Conservation (phyloP, 23 tunicate genomes). For the Phallusia fumigata region DNA sequence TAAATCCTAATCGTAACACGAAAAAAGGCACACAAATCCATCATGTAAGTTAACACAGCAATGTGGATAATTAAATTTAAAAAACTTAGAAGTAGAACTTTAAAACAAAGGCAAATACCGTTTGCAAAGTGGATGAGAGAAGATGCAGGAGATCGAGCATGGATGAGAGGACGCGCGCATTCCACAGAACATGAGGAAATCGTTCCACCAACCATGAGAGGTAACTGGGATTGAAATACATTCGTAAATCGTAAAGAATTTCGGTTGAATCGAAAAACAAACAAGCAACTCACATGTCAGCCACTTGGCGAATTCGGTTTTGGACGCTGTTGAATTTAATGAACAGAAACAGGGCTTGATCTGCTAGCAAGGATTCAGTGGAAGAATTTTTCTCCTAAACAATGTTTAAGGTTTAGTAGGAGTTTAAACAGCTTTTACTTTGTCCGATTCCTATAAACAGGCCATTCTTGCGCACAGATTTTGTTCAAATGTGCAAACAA, state of each 20-base stretch:
- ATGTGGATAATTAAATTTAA: background rate
- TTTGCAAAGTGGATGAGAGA: conserved; percentile 57
- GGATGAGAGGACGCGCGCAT: conserved; percentile 42
- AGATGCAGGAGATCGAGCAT: conserved; percentile 77
- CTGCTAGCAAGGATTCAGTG: conserved; percentile 56
- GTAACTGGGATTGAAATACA: conserved; percentile 30
- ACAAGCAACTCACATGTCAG: conserved; percentile 56
- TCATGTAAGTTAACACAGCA: background rate
- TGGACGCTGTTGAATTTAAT: conserved; percentile 85
- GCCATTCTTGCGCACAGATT: too few relatives aligned
- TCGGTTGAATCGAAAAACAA: background rate
- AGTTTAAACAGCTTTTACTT: too few relatives aligned
- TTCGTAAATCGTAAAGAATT: background rate
- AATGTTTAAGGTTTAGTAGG: too few relatives aligned
- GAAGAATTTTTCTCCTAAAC: conserved; percentile 39
- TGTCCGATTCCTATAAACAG: too few relatives aligned
- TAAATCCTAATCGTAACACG: too few relatives aligned
- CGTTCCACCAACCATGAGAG: conserved; percentile 66
- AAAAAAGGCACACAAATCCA: background rate
- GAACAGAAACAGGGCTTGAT: conserved; percentile 69
- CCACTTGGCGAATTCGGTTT: conserved; percentile 72
- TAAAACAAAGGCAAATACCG: conserved; percentile 30
- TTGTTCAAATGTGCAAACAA: too few relatives aligned
- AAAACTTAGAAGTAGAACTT: too few relatives aligned
- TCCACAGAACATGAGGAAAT: conserved; percentile 86